Evolutionary conservation across 2,888 invertebrate species (phyloP), one percentile per base, ranked within the genome.

Genomic region (Andrena dorsata): DNA sequence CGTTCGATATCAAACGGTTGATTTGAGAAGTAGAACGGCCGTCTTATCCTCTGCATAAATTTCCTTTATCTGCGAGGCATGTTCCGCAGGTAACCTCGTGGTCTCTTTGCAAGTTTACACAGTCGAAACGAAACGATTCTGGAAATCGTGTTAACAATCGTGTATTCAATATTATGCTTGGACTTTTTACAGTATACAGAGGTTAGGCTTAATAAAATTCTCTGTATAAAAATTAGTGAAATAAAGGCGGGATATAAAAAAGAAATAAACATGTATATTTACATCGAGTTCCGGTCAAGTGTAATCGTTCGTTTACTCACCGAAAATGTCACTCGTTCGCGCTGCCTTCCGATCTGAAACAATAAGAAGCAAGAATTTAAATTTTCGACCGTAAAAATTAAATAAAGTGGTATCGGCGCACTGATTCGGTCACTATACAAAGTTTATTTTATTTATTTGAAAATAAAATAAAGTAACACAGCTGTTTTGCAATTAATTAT

Each of bases 11-110:
- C 76, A 56, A 76, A 70, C 64, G 70, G 51, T 58, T 60, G 76
- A 64, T 77, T 83, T 72, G 63, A 75, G 53, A 76, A 75, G 72
- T 76, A 65, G 80, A 80, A 80, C 68, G 32, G 8, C 65, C 60
- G 26, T 74, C 78, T 79, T 84, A 85, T 86, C 86, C 80, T 70
- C 69, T 80, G 84, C 84, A 89, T 90, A 89, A 90, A 90, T 89
- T 89, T 87, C 35, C 68, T 87, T 84, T 86, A 88, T 90, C 88
- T 84, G 80, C 84, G 77, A 5, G 32, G 16, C 61, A 51, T 58
- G 26, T 47, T 8, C 23, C 30, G 16, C 49, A 51, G 30, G 56
- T 30, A 53, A 49, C 47, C 32, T 60, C 68, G 64, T 23, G 66
- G 35, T 32, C 30, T 65, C 65, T 60, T 69, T n/a, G 30, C 26